Percentiles rank a stretch among this genome's conserved stretches.
Conservation (phyloP, 2,797 vertebrate species). For the Hylomyscus alleni region DNA sequence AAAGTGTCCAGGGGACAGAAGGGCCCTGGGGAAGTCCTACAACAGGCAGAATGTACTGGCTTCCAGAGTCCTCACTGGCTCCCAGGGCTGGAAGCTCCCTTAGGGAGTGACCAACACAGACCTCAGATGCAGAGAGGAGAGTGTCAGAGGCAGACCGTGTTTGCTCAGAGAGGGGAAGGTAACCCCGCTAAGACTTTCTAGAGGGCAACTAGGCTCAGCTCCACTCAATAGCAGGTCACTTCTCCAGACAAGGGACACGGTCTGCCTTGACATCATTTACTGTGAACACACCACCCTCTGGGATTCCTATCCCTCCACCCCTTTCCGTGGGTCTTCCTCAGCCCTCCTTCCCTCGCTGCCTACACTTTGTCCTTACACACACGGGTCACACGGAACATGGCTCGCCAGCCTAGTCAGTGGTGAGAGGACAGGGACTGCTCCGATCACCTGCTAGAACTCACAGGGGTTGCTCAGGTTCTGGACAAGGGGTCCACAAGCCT, state of each 20-base stretch:
- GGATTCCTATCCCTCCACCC: background rate
- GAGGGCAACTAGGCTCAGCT: background rate
- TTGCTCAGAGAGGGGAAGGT: background rate
- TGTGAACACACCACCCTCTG: background rate
- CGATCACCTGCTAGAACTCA: background rate
- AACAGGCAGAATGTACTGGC: background rate
- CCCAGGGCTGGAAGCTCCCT: background rate
- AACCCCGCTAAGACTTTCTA: too few relatives aligned
- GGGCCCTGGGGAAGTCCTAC: too few relatives aligned
- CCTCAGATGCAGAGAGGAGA: background rate
- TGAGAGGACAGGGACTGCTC: too few relatives aligned
- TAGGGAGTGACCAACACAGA: background rate
- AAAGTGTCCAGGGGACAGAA: background rate
- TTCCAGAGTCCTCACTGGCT: background rate
- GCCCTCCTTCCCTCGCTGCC: background rate
- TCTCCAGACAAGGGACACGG: background rate
- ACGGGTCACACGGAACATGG: background rate
- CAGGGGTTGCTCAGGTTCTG: background rate
- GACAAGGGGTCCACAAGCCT: fast-evolving
- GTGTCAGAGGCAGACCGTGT: background rate
- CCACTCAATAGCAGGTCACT: background rate
- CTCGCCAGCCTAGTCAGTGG: background rate
- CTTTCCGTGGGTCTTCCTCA: too few relatives aligned
- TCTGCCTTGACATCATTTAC: background rate
- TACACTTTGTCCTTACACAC: background rate